Conservation (phyloP, 92 coral and sea anemone genomes). For the Actinernus sp. region DNA sequence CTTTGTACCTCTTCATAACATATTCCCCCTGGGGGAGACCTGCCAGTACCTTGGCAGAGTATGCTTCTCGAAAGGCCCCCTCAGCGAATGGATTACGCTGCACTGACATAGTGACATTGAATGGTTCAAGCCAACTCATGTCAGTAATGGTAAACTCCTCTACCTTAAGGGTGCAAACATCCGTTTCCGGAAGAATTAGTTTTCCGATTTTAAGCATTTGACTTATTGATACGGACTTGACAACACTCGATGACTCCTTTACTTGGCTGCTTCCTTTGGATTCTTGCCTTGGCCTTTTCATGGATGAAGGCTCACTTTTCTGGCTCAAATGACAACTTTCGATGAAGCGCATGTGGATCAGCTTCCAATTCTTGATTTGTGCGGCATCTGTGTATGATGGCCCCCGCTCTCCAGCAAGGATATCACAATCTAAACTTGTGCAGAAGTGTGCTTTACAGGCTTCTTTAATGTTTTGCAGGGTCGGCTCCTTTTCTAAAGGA, state of each 20-base stretch:
- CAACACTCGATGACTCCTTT: not conserved
- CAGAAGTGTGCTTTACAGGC: conserved; percentile 43
- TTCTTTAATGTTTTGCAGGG: conserved; percentile 45
- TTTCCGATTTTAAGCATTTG: conserved; percentile 32
- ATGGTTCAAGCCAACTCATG: conserved; percentile 41
- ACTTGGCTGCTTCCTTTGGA: no score
- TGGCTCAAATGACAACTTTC: conserved; percentile 7
- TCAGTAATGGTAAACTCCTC: conserved; percentile 45
- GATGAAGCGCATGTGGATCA: conserved; percentile 51
- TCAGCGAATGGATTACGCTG: conserved; percentile 29
- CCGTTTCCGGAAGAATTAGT: conserved; percentile 30
- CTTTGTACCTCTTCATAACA: conserved; percentile 36
- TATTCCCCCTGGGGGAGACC: conserved; percentile 52
- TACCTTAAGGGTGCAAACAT: conserved; percentile 24
- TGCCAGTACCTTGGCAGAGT: conserved; percentile 22
- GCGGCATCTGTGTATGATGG: conserved; percentile 61
- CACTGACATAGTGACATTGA: conserved; percentile 36
- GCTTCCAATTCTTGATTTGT: conserved; percentile 60
- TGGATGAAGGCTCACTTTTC: not conserved
- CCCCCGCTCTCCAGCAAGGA: conserved; percentile 65
- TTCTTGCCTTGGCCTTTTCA: not conserved
- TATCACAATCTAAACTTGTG: conserved; percentile 50
- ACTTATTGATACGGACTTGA: conserved; percentile 24
- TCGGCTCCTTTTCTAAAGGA: conserved; percentile 25
- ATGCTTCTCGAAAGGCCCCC: conserved; percentile 55